These are phyloP conservation scores for Odontamblyopus rebecca DNA, from an alignment of 2,797 vertebrate species.

Conservation along the genomic window DNA sequence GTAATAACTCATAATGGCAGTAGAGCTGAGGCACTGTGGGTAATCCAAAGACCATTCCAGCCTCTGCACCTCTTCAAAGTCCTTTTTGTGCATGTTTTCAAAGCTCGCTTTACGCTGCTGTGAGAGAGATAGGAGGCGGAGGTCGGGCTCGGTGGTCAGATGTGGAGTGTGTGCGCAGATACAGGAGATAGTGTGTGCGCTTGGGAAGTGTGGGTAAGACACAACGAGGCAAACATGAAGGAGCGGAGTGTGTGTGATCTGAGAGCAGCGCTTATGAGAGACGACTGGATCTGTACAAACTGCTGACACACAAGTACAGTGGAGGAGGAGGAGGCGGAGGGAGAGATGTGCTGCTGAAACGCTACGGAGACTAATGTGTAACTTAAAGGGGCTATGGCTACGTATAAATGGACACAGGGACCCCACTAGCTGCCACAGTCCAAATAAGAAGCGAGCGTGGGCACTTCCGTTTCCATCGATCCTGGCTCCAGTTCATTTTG, in stretches of 20 bases:
- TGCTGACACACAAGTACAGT: slow-evolving; percentile 51
- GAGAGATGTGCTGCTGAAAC: background rate
- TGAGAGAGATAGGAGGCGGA: too few relatives aligned
- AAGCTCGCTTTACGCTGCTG: background rate
- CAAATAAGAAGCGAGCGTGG: too few relatives aligned
- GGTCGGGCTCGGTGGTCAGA: slow-evolving; percentile 11
- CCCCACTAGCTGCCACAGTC: too few relatives aligned
- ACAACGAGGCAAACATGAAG: slow-evolving; percentile 56
- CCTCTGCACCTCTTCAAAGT: background rate
- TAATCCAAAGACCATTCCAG: slow-evolving; percentile 5
- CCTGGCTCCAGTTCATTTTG: too few relatives aligned
- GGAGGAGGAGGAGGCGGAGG: slow-evolving; percentile 13
- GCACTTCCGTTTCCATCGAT: too few relatives aligned
- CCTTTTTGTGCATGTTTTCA: slow-evolving; percentile 17
- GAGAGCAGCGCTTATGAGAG: slow-evolving; percentile 32
- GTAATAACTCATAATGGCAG: background rate
- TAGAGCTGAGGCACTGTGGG: slow-evolving; percentile 3
- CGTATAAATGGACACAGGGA: too few relatives aligned
- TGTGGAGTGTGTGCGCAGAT: slow-evolving; percentile 2
- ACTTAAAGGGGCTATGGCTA: too few relatives aligned
- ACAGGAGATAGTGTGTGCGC: background rate
- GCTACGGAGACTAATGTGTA: too few relatives aligned
- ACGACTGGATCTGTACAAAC: slow-evolving; percentile 49
- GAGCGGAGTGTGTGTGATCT: slow-evolving; percentile 55
- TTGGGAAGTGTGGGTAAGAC: slow-evolving; percentile 3